Percentiles rank a stretch among this genome's conserved stretches.
Conservation (phyloP, 2,113 vertebrate genomes). For the Lepus europaeus region DNA sequence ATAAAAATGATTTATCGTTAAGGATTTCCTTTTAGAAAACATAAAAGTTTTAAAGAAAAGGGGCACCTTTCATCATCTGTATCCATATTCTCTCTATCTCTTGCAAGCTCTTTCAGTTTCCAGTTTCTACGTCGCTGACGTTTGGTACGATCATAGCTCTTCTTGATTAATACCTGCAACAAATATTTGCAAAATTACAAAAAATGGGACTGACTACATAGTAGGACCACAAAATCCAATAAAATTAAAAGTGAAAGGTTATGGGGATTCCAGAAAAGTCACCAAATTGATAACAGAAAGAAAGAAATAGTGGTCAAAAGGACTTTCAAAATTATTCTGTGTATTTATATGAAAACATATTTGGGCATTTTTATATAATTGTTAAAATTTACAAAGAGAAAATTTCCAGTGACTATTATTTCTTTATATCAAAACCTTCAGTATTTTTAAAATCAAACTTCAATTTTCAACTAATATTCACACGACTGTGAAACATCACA, state of each 20-base stretch:
- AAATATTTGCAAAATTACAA: background rate
- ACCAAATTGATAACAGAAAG: background rate
- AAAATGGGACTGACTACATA: background rate
- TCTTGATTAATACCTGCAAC: conserved; percentile 95
- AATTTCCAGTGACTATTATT: conserved; percentile 31
- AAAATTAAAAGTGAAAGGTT: background rate
- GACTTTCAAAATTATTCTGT: background rate
- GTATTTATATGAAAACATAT: background rate
- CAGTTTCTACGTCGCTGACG: conserved; percentile 95
- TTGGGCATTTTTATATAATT: background rate
- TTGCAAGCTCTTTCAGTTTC: conserved; percentile 95
- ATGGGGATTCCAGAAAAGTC: background rate
- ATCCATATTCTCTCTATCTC: conserved; percentile 92
- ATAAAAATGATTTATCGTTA: background rate
- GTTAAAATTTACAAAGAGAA: conserved; percentile 26
- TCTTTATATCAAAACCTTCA: conserved; percentile 5
- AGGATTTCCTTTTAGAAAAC: conserved; percentile 26
- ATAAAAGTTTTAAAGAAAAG: background rate
- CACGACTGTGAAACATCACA: conserved; percentile 35
- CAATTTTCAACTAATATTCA: background rate
- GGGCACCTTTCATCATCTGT: conserved; percentile 94
- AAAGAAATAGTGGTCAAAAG: background rate
- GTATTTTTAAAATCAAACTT: conserved; percentile 2
- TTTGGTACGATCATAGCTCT: conserved; percentile 94
- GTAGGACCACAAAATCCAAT: background rate